Evolutionary conservation across 92 coral and sea anemone genomes (phyloP).

Genomic region (Epizoanthus ramosus): DNA sequence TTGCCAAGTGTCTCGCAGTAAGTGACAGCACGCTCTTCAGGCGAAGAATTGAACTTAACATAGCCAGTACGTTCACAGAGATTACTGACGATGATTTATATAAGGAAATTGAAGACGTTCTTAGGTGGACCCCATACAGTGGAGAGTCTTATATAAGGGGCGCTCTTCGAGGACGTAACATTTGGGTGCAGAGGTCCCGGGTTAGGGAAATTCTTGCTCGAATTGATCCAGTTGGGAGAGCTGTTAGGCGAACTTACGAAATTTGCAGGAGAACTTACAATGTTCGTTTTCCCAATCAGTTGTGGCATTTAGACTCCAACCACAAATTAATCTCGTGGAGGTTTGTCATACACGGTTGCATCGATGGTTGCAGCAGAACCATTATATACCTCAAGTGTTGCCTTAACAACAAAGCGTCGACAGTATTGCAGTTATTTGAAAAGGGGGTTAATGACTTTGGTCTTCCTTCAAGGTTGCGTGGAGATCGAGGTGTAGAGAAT

Average conservation of each 20-base stretch:
- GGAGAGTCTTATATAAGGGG: constrained; percentile 2
- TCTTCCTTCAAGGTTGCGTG: too few species aligned
- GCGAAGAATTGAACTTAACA: constrained; percentile 5
- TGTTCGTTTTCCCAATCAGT: background rate
- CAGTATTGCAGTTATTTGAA: constrained; percentile 26
- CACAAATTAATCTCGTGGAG: too few species aligned
- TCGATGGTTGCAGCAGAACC: constrained; percentile 24
- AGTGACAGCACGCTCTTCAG: constrained; percentile 10
- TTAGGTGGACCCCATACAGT: background rate
- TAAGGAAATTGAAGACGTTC: background rate
- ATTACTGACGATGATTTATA: background rate
- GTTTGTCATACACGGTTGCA: constrained; percentile 1
- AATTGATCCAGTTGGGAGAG: constrained; percentile 18
- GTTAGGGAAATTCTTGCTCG: background rate
- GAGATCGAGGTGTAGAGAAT: too few species aligned
- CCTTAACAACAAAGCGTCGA: constrained; percentile 27
- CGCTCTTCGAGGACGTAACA: constrained; percentile 10
- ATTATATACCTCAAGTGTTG: constrained; percentile 30
- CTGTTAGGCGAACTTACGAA: background rate
- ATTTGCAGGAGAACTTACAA: constrained; percentile 26
- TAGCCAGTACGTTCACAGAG: background rate
- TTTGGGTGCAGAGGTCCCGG: constrained; percentile 15
- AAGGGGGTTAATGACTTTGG: constrained; percentile 1
- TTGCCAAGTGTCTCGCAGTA: constrained; percentile 7
- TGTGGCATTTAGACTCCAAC: constrained; percentile 12